Base-by-base conservation (phyloP, 2,797 vertebrate species). In the Odontamblyopus rebecca region DNA sequence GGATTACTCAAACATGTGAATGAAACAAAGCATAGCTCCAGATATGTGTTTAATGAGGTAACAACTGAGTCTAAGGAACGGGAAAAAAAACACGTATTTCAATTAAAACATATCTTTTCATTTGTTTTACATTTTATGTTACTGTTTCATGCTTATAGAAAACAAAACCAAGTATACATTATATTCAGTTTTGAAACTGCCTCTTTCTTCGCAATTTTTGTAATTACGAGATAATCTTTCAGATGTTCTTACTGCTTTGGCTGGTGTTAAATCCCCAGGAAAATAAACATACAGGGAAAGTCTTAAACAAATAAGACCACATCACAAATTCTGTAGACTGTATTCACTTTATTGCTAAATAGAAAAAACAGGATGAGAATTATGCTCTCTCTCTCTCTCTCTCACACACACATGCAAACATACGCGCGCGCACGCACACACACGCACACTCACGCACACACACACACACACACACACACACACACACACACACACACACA, bases 31-130 rank as follows among this genome's bases (percentile, higher is more conserved):
- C 30, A 32, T 32, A 32, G 30, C 32, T 35, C 32, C 32, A 38
- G 35, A 2, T 38, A 38, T 38, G 35, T 38, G 35, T 38, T 38
- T 38, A 38, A 35, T 35, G 35, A 35, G 35, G 35, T 38, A 38
- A 38, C 7, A 38, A 38, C 35, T 23, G 23, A 23, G 23, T 23
- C 23, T 23, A 35, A 16, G 60, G 75, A 56, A 26, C 35, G 29
- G 65, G 23, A 23, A 23, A 59, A 67, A 56, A 67, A 77, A 73
- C 41, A 63, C n/a, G 35, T 19, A 68, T 53, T 53, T 53, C 51
- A 53, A 1, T 6, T 51, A 18, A 16, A 18, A 18, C 13, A 48
- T 48, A 27, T 4, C 27, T 60, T 60, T 27, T 60, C 11, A 27
- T 35, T 35, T 35, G 32, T 35, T 35, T 35, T 6, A 35, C 32